Evolutionary conservation across 2,797 vertebrate genomes (phyloP).

Genomic region (Semaprochilodus insignis): DNA sequence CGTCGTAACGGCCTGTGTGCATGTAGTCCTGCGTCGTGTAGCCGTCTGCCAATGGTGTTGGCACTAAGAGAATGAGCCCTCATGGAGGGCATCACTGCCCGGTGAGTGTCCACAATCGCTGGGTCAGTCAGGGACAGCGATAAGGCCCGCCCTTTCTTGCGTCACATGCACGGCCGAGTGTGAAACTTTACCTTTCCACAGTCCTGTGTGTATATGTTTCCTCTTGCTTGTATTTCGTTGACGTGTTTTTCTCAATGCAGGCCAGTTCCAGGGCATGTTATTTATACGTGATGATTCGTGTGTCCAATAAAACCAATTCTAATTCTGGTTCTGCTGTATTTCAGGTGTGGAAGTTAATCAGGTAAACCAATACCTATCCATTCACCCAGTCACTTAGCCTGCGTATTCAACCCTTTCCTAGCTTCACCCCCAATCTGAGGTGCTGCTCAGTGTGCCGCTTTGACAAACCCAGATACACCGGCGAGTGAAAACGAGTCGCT

Average conservation of each 20-base stretch:
- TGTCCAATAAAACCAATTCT: background rate
- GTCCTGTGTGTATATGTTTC: too few species aligned
- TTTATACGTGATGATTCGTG: background rate
- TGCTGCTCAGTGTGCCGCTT: conserved; percentile 36
- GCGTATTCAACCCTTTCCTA: background rate
- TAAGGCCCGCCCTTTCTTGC: too few species aligned
- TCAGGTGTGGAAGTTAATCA: conserved; percentile 28
- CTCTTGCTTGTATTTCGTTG: too few species aligned
- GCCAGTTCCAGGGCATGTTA: background rate
- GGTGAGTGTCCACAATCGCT: too few species aligned
- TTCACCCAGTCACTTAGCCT: background rate
- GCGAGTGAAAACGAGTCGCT: conserved; percentile 76
- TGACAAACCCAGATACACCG: conserved; percentile 65
- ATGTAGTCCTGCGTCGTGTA: too few species aligned
- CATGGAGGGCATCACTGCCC: too few species aligned
- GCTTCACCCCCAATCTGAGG: conserved; percentile 33
- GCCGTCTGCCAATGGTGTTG: too few species aligned
- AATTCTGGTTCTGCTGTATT: conserved; percentile 8
- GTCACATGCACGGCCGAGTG: too few species aligned
- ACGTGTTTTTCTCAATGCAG: background rate
- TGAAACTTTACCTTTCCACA: too few species aligned
- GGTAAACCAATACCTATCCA: background rate
- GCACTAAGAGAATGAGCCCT: too few species aligned
- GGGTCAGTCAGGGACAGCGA: too few species aligned
- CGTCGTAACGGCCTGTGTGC: too few species aligned